Base-by-base conservation (phyloP, 2,888 invertebrate genomes). In the Eupithecia insigniata region DNA sequence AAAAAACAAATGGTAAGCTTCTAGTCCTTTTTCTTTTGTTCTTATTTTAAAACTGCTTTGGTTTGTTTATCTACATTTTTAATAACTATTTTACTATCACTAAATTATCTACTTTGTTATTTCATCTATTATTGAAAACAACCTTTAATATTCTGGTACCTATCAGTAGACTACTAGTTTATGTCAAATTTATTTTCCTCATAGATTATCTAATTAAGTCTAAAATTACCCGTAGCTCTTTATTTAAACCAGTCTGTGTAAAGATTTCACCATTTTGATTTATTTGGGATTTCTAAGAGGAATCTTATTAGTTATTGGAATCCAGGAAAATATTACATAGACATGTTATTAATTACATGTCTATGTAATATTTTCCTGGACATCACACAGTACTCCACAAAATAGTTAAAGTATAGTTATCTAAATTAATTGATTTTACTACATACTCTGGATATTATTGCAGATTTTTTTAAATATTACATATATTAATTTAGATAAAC, bases 1-100 rank as follows among this genome's bases (percentile, higher is more conserved):
- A 70, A 67, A 65, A 73, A 26, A 36, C 22, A 36, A 64, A 67
- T 69, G 69, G 71, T 71, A 62, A 74, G 71, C 26, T 71, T 22
- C 32, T 64, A 16, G 51, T 69, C 18, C 46, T 36, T 58, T 55
- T 62, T 67, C 46, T 28, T 34, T 46, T 67, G 39, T 46, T n/a
- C 3, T 34, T 62, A 34, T 62, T n/a, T 30, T 32, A 10, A 22
- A 32, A 60, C 18, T 7, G 30, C 30, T 60, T 30, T 28, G 30
- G 28, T 30, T 30, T 60, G 8, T 30, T 18, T 30, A 60, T 58
- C 16, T 16, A 26, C 0, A 58, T 51, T 22, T 51, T 18, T 28
- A 58, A 58, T 26, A 58, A n/a, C 8, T 18, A 16, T 60, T 60
- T 30, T 34, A 62, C 1, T 7, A 55, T 14, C 55, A 55, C 26